phyloP scores from a whole-genome alignment of 2,888 invertebrate genomes.

The Aquatica leii region DNA sequence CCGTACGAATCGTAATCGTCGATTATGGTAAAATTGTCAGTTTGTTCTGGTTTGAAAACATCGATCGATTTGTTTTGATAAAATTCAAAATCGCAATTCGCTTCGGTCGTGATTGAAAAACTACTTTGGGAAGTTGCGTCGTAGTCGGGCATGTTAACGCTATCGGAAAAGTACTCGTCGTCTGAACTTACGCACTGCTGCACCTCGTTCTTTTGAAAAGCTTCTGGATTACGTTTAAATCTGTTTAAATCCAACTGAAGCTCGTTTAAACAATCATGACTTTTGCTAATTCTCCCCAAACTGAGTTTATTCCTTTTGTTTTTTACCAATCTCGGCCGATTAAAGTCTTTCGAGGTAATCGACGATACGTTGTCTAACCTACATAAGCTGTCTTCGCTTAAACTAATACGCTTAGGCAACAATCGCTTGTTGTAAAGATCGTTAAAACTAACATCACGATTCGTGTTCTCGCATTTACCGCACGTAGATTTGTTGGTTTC shows the following conservation, averaged over 20 bases:
- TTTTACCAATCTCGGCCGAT: conserved; percentile 39
- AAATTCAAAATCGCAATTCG: conserved; percentile 71
- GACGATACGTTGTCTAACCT: conserved; percentile 32
- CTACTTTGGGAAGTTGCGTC: conserved; percentile 58
- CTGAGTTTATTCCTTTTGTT: conserved; percentile 48
- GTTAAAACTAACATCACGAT: conserved; percentile 21
- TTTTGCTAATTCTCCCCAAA: conserved; percentile 52
- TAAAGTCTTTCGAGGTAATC: conserved; percentile 17
- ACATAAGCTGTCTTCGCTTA: conserved; percentile 49
- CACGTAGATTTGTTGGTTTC: background rate
- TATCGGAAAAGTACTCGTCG: conserved; percentile 58
- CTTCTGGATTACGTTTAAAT: conserved; percentile 38
- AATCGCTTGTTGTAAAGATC: conserved; percentile 13
- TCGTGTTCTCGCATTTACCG: conserved; percentile 21
- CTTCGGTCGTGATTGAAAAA: conserved; percentile 69
- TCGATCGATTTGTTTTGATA: conserved; percentile 59
- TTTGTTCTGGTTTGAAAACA: conserved; percentile 16
- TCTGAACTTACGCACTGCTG: conserved; percentile 45
- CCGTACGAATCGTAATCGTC: conserved; percentile 11
- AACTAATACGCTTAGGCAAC: conserved; percentile 42
- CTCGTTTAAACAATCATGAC: conserved; percentile 56
- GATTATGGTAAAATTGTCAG: conserved; percentile 1
- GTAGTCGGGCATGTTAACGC: conserved; percentile 54
- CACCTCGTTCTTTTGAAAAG: conserved; percentile 27
- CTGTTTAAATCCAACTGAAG: conserved; percentile 45